These are phyloP conservation scores for Trichopoda pennipes DNA, from an alignment of 2,888 invertebrate genomes.

Conservation along the genomic window DNA sequence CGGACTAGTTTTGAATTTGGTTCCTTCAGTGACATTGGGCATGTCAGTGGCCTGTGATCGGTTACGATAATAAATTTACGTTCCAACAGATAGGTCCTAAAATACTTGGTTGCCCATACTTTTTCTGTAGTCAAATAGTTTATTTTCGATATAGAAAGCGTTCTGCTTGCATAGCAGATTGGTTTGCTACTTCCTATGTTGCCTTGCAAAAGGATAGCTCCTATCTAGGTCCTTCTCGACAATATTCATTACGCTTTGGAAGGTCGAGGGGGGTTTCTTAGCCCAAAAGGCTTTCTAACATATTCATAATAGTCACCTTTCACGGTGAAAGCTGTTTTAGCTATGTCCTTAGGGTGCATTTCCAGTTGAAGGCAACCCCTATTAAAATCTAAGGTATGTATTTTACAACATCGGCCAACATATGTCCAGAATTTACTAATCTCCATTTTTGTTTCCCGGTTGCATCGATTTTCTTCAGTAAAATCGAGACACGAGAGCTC, in stretches of 20 bases:
- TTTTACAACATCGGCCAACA: no score
- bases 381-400: no score
- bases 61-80: background rate
- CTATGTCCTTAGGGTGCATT: no score
- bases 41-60: background rate
- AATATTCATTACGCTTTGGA: background rate
- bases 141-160: no score
- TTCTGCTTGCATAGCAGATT: background rate
- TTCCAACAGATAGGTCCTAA: background rate
- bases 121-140: background rate
- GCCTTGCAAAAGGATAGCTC: background rate
- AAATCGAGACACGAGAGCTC: no score
- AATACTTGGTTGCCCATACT: background rate
- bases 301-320: background rate
- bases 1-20: background rate
- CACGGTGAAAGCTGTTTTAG: no score
- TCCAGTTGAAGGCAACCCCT: no score
- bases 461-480: no score
- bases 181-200: background rate
- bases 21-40: background rate
- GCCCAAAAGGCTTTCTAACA: background rate
- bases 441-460: no score
- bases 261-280: background rate
- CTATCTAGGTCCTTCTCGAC: background rate
- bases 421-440: no score